Evolutionary conservation across 1,140 invertebrate genomes (phyloP), one percentile per base, ranked within the genome.

Genomic region (Rhopalosiphum padi): DNA sequence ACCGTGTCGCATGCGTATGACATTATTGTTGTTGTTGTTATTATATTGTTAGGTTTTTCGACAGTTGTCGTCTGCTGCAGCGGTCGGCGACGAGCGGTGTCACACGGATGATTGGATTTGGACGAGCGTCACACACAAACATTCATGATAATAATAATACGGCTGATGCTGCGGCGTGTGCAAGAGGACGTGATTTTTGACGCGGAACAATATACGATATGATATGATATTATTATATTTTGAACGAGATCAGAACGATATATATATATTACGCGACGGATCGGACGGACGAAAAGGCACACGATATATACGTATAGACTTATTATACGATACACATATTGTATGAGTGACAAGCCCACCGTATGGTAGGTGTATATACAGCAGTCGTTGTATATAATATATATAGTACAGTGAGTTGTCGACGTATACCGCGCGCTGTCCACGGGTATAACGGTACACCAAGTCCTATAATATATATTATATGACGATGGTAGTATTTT

Each of bases 101-200:
- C 77, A 92, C 82, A 92, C 91, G 91, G 91, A 92, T 92, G 77
- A 85, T 53, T 82, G 91, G 77, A 92, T 92, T 85, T 85, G 53
- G 91, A 92, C 91, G 43, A 35, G 90, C 2, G 88, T 60, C 60
- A 77, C 30, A 77, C 60, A n/a, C 60, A n/a, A n/a, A 68, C 60
- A 68, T 30, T 68, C n/a, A 60, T 11, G 0, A n/a, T 68, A 68
- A 77, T 77, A 77, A 77, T 68, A 68, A 30, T n/a, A 18, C 60
- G 60, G 60, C 21, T 37, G 37, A 8, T 37, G 37, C 7, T 23
- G 48, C 21, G 11, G 0, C 4, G 23, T 41, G 53, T 30, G 30
- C n/a, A 68, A 25, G 55, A 87, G 85, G 25, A 22, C 43, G 91
- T 83, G 91, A 83, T 92, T 92, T 92, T 92, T 92, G 91, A 92